These are phyloP conservation scores for Pteromalus puparum DNA, from an alignment of 1,140 invertebrate genomes.

Conservation along the genomic window DNA sequence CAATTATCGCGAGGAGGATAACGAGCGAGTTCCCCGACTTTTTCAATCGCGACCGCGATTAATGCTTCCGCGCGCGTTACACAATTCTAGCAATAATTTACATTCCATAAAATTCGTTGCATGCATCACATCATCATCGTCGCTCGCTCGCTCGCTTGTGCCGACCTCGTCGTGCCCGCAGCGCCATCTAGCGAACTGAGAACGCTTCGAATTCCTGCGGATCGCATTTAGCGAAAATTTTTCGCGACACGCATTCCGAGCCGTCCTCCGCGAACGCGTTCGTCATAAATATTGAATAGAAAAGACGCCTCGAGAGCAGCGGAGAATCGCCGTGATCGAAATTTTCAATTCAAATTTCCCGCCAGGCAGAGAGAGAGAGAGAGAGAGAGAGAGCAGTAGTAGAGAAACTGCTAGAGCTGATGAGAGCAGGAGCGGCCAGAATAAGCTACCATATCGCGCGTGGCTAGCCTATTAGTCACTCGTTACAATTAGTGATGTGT, in stretches of 20 bases:
- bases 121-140: neutral
- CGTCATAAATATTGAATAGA: neutral
- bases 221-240: neutral
- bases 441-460: conserved; percentile 24
- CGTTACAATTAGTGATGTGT: conserved; percentile 46
- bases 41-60: too few species aligned
- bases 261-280: neutral
- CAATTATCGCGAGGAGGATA: neutral
- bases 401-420: neutral
- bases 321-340: neutral
- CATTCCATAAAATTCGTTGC: conserved; percentile 31
- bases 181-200: conserved; percentile 17
- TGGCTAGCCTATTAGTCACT: conserved; percentile 40
- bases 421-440: neutral
- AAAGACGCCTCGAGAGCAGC: neutral
- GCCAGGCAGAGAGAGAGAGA: neutral
- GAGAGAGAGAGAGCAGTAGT: neutral
- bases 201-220: neutral
- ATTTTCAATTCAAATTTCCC: neutral
- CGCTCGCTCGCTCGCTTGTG: neutral
- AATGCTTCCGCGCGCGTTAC: too few species aligned
- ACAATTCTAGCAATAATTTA: neutral
- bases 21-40: too few species aligned
- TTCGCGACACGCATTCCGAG: neutral
- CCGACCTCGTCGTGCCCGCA: too few species aligned